Conservation (phyloP, 2,888 invertebrate genomes). For the Cecidostiba fungosa region DNA sequence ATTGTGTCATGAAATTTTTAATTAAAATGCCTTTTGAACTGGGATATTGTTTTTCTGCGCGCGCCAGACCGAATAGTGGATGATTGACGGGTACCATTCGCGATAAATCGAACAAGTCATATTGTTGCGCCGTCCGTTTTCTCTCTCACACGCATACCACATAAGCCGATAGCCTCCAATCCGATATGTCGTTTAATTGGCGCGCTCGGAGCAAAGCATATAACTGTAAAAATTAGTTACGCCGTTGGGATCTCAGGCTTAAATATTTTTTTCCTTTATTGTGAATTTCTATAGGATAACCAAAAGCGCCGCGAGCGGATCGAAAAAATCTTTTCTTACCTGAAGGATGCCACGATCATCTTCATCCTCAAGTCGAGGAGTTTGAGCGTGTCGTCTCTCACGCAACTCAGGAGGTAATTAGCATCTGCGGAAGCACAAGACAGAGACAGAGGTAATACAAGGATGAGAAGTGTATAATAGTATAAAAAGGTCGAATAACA, state of each 20-base stretch:
- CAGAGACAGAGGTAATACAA: neutral
- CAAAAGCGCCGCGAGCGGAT: neutral
- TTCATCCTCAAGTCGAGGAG: constrained; percentile 97
- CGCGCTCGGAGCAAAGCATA: constrained; percentile 16
- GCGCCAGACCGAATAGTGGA: neutral
- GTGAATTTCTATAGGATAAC: neutral
- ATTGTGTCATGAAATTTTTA: constrained; percentile 60
- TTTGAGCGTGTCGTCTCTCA: constrained; percentile 96
- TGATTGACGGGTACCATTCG: constrained; percentile 45
- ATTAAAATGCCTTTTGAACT: constrained; percentile 54
- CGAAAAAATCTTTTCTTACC: constrained; percentile 82
- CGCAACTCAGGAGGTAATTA: constrained; percentile 94
- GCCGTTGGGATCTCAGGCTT: neutral
- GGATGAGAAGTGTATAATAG: neutral
- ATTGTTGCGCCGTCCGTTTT: constrained; percentile 29
- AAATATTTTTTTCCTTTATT: neutral
- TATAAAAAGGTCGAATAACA: neutral
- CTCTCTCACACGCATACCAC: neutral
- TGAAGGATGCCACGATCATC: constrained; percentile 93
- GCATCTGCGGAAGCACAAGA: constrained; percentile 85
- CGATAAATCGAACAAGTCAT: constrained; percentile 53
- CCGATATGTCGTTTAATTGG: constrained; percentile 23
- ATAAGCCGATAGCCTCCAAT: neutral
- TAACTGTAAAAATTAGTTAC: constrained; percentile 29
- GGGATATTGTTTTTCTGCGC: constrained; percentile 49